Percentiles rank a stretch among this genome's conserved stretches.
These are phyloP conservation scores for Aythya baeri DNA, from an alignment of 2,113 vertebrate genomes.

Conservation along the genomic window DNA sequence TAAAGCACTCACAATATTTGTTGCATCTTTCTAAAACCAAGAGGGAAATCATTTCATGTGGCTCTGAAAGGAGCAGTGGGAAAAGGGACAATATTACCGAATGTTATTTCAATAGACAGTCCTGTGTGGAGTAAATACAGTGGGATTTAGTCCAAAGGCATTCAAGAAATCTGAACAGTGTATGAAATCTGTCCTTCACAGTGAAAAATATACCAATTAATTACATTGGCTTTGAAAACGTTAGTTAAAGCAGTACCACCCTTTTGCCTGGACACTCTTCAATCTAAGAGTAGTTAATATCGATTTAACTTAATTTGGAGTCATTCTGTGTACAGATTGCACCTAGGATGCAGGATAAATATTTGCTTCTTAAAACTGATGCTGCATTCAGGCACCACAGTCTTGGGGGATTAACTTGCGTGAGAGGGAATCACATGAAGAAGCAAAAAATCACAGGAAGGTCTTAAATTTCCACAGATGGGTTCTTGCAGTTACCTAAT, in stretches of 20 bases:
- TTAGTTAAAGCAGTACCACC: not conserved
- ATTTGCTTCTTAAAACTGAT: conserved; percentile 31
- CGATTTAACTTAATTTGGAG: conserved; percentile 1
- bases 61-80: not conserved
- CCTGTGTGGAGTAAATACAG: not conserved
- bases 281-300: not conserved
- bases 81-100: not conserved
- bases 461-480: not conserved
- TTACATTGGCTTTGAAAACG: not conserved
- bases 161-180: not conserved
- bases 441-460: not conserved
- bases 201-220: not conserved
- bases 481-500: not conserved
- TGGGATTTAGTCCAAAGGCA: not conserved
- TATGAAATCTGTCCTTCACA: not conserved
- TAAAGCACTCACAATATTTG: not conserved
- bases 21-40: not conserved
- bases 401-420: not conserved
- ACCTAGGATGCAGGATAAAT: not conserved
- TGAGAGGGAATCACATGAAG: not conserved
- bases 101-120: not conserved
- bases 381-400: not conserved
- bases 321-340: not conserved
- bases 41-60: not conserved
- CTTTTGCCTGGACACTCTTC: not conserved